Evolutionary conservation across 2,888 invertebrate genomes (phyloP), one percentile per base, ranked within the genome.

Genomic region (Orchesella flavescens): DNA sequence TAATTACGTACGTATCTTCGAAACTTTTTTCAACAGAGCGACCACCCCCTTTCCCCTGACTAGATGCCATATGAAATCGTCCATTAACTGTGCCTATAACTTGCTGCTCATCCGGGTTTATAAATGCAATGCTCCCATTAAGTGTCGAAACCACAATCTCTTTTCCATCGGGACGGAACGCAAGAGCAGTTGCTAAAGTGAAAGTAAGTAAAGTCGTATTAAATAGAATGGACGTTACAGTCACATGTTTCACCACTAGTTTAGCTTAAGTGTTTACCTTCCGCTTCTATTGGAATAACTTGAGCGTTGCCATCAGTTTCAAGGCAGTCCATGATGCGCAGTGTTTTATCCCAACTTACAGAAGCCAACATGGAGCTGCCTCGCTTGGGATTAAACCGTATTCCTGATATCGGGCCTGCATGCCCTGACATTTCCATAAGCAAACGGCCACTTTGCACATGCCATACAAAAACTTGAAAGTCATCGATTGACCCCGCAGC

Each of bases 391-490:
- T 93, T 94, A 91, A 99, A 98, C 0, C 94, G 92, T 0, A 99
- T 89, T 82, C 94, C 92, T 65, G 94, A 93, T 1, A 99, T 95
- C 0, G 98, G 98, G 1, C 96, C 98, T 90, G 96, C 95, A 89
- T 99, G 99, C 0, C 99, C 99, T 63, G 94, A 72, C 88, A 95
- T 95, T 91, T 99, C 99, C 24, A 99, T 90, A 0, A 99, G 91
- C n/a, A 82, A 74, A 86, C 94, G 93, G 1, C 99, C 99, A 63
- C 96, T 94, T 91, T 98, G 96, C 89, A 99, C 92, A 5, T 97
- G 97, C 99, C 99, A 99, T 21, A 99, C 91, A 91, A 94, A 99
- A 86, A 99, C 94, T 89, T 98, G 97, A 91, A 98, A 99, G 34
- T 95, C 93, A 90, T 99, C 98, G 89, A 95, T 95, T 0, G 97